These are phyloP conservation scores for Papilio protenor DNA, from an alignment of 2,888 invertebrate genomes.

Conservation along the genomic window DNA sequence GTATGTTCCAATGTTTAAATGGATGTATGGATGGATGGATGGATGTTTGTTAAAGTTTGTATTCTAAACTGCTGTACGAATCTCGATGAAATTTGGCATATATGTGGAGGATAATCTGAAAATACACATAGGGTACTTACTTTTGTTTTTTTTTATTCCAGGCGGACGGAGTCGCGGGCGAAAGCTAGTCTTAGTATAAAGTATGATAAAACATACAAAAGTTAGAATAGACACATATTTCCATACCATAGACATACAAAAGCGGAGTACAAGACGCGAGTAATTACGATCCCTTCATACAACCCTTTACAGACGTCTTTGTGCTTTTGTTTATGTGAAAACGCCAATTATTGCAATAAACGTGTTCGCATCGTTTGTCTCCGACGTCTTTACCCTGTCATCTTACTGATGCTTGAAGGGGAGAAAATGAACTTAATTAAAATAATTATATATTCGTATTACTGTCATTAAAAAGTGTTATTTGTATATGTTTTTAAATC, in stretches of 20 bases:
- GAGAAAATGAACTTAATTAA: conserved; percentile 54
- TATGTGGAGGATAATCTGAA: no score
- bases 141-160: no score
- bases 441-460: conserved; percentile 51
- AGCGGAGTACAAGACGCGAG: conserved; percentile 47
- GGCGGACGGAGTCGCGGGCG: no score
- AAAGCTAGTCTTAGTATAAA: no score
- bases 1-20: no score
- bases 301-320: conserved; percentile 70
- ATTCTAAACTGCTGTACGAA: no score
- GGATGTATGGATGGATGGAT: no score
- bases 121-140: no score
- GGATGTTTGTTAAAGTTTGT: no score
- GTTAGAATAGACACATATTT: neutral
- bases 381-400: conserved; percentile 57
- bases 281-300: conserved; percentile 76
- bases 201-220: neutral
- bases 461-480: neutral
- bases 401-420: conserved; percentile 38
- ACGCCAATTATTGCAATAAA: conserved; percentile 79
- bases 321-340: conserved; percentile 68
- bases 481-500: neutral
- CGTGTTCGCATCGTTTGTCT: conserved; percentile 63
- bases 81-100: no score
- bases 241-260: neutral